phyloP scores from a whole-genome alignment of 2,888 invertebrate genomes.

The Lydus trimaculatus region DNA sequence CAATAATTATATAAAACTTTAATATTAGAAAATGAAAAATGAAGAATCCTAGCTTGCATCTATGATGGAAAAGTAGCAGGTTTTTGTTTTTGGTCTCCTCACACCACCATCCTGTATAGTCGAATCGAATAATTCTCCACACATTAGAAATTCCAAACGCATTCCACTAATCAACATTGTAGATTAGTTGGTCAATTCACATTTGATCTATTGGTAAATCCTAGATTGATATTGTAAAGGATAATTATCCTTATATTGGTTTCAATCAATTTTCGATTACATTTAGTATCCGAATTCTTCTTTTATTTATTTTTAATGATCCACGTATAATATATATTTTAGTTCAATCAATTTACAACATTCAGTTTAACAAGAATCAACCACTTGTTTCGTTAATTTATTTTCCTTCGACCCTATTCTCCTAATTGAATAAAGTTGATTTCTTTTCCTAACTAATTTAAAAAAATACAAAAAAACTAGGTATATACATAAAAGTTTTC shows the following conservation, averaged over 20 bases:
- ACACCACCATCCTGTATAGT: neutral
- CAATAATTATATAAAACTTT: too few relatives aligned
- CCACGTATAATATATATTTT: too few relatives aligned
- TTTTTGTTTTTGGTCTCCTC: too few relatives aligned
- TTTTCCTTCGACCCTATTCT: too few relatives aligned
- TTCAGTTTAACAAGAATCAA: neutral
- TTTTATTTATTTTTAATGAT: too few relatives aligned
- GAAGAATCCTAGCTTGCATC: too few relatives aligned
- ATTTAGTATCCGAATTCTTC: neutral
- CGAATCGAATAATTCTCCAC: neutral
- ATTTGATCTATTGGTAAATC: neutral
- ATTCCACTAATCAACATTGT: neutral
- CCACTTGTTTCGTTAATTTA: too few relatives aligned
- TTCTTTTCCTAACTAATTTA: too few relatives aligned
- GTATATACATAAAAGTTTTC: neutral
- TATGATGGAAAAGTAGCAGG: too few relatives aligned
- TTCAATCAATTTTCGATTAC: neutral
- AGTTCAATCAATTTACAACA: neutral
- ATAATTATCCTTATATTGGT: neutral
- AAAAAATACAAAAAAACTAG: too few relatives aligned
- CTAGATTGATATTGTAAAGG: neutral
- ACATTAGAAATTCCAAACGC: neutral
- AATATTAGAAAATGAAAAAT: too few relatives aligned
- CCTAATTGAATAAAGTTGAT: too few relatives aligned
- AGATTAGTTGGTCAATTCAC: neutral